Percentiles rank a stretch among this genome's conserved stretches.
Conservation (phyloP, 2,113 vertebrate genomes). For the Hydropotes inermis region DNA sequence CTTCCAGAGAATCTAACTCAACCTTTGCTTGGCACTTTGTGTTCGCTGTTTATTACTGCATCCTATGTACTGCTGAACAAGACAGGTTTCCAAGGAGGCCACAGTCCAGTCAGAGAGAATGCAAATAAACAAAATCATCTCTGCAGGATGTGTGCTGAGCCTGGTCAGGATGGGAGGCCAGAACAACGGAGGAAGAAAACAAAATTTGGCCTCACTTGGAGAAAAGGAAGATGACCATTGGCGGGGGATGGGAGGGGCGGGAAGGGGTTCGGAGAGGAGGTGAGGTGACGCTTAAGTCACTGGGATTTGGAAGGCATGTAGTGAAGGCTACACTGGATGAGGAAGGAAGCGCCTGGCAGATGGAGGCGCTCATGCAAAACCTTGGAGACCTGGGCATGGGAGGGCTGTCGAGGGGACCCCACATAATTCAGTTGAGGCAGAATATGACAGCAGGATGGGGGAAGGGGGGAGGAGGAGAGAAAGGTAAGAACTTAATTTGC, state of each 20-base stretch:
- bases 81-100: background rate
- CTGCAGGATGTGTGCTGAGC: background rate
- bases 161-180: background rate
- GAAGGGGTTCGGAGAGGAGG: background rate
- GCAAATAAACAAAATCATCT: background rate
- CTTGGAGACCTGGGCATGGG: background rate
- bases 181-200: background rate
- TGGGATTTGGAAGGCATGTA: background rate
- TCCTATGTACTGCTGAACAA: background rate
- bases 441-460: background rate
- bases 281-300: background rate
- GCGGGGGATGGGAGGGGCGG: fast-evolving
- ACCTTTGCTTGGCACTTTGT: background rate
- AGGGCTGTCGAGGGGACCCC: background rate
- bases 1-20: background rate
- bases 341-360: no score
- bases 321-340: background rate
- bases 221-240: background rate
- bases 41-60: background rate
- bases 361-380: background rate
- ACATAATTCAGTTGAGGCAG: background rate
- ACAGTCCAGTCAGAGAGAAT: background rate
- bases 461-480: background rate
- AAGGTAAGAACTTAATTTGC: background rate
- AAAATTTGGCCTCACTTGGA: background rate